These are phyloP conservation scores for Anser brachyrhynchus DNA, from an alignment of 2,113 vertebrate genomes.

Conservation along the genomic window DNA sequence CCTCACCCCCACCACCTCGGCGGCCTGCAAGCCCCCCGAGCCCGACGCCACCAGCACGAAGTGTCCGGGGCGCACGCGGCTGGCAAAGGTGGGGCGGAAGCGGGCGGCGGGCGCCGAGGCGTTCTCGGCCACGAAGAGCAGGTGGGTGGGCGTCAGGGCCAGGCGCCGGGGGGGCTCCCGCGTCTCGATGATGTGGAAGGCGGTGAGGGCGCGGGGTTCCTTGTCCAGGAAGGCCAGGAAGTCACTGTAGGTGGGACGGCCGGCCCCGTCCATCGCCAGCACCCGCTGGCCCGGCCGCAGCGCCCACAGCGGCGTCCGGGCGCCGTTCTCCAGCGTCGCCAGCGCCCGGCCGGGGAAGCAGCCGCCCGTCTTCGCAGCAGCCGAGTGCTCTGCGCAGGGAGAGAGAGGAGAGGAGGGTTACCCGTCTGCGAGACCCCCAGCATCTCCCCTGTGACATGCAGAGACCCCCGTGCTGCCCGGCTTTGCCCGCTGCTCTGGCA, in stretches of 20 bases:
- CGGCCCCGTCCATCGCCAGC: slow-evolving; percentile 84
- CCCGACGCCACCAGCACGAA: slow-evolving; percentile 81
- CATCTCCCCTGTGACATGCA: neutral
- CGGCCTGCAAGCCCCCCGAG: slow-evolving; percentile 53
- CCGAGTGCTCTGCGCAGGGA: slow-evolving; percentile 88
- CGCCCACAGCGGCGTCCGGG: slow-evolving; percentile 79
- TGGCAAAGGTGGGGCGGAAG: slow-evolving; percentile 87
- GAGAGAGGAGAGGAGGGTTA: slow-evolving; percentile 52
- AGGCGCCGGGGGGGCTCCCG: slow-evolving; percentile 79
- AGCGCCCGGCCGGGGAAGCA: slow-evolving; percentile 89
- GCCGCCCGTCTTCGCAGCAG: slow-evolving; percentile 95
- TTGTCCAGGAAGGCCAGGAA: slow-evolving; percentile 93
- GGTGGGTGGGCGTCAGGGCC: slow-evolving; percentile 89
- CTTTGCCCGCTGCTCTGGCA: neutral
- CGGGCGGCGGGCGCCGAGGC: slow-evolving; percentile 63
- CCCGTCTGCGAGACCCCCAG: neutral
- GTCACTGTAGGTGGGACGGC: slow-evolving; percentile 87
- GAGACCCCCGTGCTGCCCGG: fast-evolving
- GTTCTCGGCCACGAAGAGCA: slow-evolving; percentile 86
- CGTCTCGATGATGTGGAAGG: slow-evolving; percentile 88
- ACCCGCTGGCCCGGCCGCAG: slow-evolving; percentile 88
- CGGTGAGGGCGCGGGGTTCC: slow-evolving; percentile 72
- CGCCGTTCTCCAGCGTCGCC: slow-evolving; percentile 83
- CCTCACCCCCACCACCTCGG: slow-evolving; percentile 79
- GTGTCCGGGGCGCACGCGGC: slow-evolving; percentile 85